These are phyloP conservation scores for Sebastes iracundus DNA, from an alignment of 2,797 vertebrate species.

Conservation along the genomic window DNA sequence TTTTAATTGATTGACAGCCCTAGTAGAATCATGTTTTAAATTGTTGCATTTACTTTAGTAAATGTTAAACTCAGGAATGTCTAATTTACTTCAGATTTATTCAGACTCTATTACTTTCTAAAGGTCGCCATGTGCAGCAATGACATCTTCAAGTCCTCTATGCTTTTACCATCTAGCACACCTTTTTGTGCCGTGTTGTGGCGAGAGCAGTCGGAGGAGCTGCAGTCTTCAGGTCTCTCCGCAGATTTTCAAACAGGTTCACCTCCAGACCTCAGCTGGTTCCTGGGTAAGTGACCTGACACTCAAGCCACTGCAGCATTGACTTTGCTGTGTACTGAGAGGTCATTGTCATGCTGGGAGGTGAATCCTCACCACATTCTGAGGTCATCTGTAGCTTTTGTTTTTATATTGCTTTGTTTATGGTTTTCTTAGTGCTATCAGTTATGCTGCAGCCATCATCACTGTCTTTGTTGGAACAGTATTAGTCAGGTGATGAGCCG, in stretches of 20 bases:
- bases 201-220: neutral
- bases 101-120: neutral
- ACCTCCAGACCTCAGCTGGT: neutral
- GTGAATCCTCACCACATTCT: neutral
- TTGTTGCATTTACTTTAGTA: neutral
- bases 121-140: no score
- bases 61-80: neutral
- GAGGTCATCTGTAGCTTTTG: neutral
- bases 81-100: neutral
- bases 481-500: neutral
- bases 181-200: neutral
- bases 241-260: neutral
- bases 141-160: neutral
- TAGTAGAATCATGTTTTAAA: neutral
- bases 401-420: neutral
- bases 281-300: neutral
- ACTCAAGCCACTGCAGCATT: neutral
- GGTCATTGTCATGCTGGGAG: conserved; percentile 1
- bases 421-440: neutral
- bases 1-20: no score
- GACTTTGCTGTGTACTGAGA: neutral
- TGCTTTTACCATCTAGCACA: neutral
- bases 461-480: neutral
- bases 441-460: neutral
- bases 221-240: neutral